These are phyloP conservation scores for Cryptocephalus moraei DNA, from an alignment of 2,888 invertebrate species.

Conservation along the genomic window DNA sequence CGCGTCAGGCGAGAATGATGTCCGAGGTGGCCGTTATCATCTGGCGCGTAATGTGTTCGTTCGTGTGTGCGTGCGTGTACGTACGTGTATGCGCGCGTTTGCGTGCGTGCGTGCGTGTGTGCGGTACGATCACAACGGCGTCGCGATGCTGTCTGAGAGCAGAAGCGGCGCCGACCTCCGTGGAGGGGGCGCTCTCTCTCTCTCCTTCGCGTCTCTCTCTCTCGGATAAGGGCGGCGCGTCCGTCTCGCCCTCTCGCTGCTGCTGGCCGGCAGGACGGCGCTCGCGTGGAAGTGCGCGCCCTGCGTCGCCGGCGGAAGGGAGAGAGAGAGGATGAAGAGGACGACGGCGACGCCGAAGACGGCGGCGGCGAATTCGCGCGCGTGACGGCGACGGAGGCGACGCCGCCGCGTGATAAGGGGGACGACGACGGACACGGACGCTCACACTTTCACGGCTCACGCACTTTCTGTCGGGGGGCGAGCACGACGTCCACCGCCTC, in stretches of 20 bases:
- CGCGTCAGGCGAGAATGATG: no score
- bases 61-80: neutral
- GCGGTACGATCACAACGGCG: slow-evolving; percentile 37
- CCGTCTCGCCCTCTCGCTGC: slow-evolving; percentile 34
- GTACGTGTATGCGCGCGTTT: slow-evolving; percentile 13
- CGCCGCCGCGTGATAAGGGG: slow-evolving; percentile 2
- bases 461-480: slow-evolving; percentile 16
- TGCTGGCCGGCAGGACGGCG: slow-evolving; percentile 25
- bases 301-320: neutral
- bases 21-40: no score
- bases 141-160: slow-evolving; percentile 38
- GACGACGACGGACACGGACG: slow-evolving; percentile 10
- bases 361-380: slow-evolving; percentile 9
- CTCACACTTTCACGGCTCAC: slow-evolving; percentile 14
- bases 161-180: slow-evolving; percentile 32
- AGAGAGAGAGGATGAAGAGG: neutral
- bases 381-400: slow-evolving; percentile 7
- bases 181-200: slow-evolving; percentile 28
- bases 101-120: slow-evolving; percentile 29
- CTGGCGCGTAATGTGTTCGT: no score
- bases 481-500: slow-evolving; percentile 5
- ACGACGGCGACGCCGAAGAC: slow-evolving; percentile 10
- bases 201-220: slow-evolving; percentile 7
- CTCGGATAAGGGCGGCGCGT: slow-evolving; percentile 35
- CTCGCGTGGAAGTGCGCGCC: slow-evolving; percentile 18